Evolutionary conservation across 2,113 vertebrate species (phyloP), one percentile per base, ranked within the genome.

Genomic region (Rhinoderma darwinii): DNA sequence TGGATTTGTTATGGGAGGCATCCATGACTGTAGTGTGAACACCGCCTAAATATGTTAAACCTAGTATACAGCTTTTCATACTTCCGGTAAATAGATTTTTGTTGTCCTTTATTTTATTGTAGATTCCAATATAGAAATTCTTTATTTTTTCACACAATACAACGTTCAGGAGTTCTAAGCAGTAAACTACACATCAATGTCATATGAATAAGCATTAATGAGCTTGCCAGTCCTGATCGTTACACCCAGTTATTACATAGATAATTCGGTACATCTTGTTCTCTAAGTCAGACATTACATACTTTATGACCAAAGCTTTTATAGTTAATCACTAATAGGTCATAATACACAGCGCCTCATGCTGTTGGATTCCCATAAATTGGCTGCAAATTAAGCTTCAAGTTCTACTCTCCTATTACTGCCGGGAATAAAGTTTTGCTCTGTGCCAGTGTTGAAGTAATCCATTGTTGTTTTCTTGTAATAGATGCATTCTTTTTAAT

Each of bases 301-400:
- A 37, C 9, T 37, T 22, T 72, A 22, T 72, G 68, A 39, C 68
- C 68, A 25, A 11, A 41, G 68, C 68, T 41, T 72, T 72, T 72
- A 72, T 39, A 41, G 7, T 41, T 72, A 72, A 41, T 72, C 68
- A 72, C 68, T 72, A 72, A 39, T 41, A 39, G 68, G 25, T 72
- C 11, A 25, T 72, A 72, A 41, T 41, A 72, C 37, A 41, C 68
- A 22, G 18, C 37, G 41, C 8, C 68, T 35, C 68, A 39, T 72
- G 68, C 68, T 72, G 35, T 72, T 41, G 37, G 68, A 39, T 72
- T 22, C 68, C 68, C 68, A 72, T 72, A 72, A 72, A 72, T 72
- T 72, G 68, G 68, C 37, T 72, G 18, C 20, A 72, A 72, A 72
- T 41, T 22, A 39, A 9, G 22, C 37, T 22, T 72, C 2, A 39